These are phyloP conservation scores for Chrysolina haemoptera DNA, from an alignment of 2,888 invertebrate species.

Conservation along the genomic window DNA sequence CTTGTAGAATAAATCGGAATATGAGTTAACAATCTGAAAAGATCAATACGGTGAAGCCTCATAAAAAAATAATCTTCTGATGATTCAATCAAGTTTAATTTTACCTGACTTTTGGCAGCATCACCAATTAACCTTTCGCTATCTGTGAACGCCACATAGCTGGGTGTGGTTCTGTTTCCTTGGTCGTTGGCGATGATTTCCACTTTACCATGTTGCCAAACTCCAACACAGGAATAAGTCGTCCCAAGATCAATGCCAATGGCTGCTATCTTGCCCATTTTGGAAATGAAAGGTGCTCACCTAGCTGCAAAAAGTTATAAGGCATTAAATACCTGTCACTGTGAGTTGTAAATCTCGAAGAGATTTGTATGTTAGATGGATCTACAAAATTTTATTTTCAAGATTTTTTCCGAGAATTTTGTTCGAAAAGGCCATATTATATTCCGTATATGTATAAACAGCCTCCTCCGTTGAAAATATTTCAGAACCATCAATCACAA, in stretches of 20 bases:
- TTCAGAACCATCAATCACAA: no score
- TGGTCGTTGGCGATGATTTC: conserved; percentile 92
- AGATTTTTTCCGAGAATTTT: no score
- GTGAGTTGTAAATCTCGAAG: no score
- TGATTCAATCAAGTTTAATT: not conserved
- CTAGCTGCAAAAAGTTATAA: not conserved
- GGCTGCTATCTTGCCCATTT: conserved; percentile 58
- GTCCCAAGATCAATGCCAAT: conserved; percentile 81
- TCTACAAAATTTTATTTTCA: no score
- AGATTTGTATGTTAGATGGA: no score
- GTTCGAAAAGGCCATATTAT: no score
- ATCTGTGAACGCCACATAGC: conserved; percentile 90
- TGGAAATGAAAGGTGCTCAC: conserved; percentile 16
- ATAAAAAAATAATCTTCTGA: not conserved
- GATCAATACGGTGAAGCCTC: no score
- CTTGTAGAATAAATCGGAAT: no score
- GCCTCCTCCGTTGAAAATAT: no score
- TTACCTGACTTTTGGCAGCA: conserved; percentile 86
- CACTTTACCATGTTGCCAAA: conserved; percentile 86
- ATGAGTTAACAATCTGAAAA: no score
- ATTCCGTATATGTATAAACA: no score
- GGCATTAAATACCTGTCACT: not conserved
- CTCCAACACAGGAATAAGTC: conserved; percentile 89
- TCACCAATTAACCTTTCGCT: conserved; percentile 88
- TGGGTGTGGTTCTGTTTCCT: conserved; percentile 90